Percentiles rank a stretch among this genome's conserved stretches.
phyloP scores from a whole-genome alignment of 2,888 invertebrate genomes.

The Macaria notata region DNA sequence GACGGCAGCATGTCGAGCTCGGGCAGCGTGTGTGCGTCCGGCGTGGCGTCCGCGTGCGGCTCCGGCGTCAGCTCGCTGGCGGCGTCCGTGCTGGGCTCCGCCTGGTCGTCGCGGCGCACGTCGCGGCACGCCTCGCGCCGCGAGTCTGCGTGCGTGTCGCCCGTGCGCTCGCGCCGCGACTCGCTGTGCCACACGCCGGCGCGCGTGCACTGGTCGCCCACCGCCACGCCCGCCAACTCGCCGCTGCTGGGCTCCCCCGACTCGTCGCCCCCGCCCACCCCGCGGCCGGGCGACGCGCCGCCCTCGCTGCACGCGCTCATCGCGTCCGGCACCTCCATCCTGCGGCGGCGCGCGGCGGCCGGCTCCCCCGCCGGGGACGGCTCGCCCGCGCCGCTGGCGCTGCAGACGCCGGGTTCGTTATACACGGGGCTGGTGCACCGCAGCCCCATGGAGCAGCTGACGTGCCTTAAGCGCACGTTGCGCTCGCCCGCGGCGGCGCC shows the following conservation, averaged over 20 bases:
- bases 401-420: conserved; percentile 83
- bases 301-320: conserved; percentile 79
- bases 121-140: conserved; percentile 83
- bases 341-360: conserved; percentile 76
- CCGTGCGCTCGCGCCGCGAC: conserved; percentile 87
- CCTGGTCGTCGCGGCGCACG: conserved; percentile 86
- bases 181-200: conserved; percentile 89
- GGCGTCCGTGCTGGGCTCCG: conserved; percentile 74
- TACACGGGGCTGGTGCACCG: conserved; percentile 84
- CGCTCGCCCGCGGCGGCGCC: conserved; percentile 66
- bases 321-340: conserved; percentile 73
- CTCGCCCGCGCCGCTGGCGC: conserved; percentile 84
- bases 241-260: conserved; percentile 85
- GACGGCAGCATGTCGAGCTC: conserved; percentile 88
- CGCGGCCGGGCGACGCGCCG: conserved; percentile 85
- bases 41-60: conserved; percentile 83
- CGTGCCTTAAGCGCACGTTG: conserved; percentile 84
- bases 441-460: conserved; percentile 91
- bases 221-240: conserved; percentile 94
- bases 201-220: conserved; percentile 85
- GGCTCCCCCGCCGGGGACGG: conserved; percentile 82
- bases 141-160: conserved; percentile 76
- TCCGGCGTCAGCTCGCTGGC: conserved; percentile 82
- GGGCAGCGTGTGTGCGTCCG: conserved; percentile 71
- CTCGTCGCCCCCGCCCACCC: conserved; percentile 77